Evolutionary conservation across 2,113 vertebrate genomes (phyloP).

Genomic region (Fulica atra): DNA sequence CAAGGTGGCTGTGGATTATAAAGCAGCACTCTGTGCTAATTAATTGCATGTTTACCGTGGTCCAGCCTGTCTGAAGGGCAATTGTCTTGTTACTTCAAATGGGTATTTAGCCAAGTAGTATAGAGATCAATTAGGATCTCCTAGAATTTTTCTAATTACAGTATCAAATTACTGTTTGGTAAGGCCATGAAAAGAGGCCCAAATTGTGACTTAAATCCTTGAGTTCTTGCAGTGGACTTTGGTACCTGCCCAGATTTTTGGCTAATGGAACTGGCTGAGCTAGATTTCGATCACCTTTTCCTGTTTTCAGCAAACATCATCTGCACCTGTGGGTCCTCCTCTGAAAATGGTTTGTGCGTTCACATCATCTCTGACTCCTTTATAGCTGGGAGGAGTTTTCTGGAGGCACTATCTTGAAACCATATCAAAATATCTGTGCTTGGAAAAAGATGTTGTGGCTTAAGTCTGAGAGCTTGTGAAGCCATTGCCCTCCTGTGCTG

Average conservation of each 20-base stretch:
- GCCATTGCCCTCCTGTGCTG: neutral
- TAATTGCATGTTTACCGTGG: neutral
- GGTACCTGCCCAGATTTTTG: neutral
- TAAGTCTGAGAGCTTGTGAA: neutral
- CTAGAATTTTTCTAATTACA: neutral
- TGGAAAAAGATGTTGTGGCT: neutral
- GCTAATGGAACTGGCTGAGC: neutral
- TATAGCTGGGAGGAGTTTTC: neutral
- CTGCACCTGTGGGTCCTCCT: neutral
- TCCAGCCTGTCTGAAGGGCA: neutral
- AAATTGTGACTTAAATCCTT: neutral
- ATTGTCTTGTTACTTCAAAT: neutral
- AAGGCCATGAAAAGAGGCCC: neutral
- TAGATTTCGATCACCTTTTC: neutral
- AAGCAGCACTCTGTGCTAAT: neutral
- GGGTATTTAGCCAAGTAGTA: neutral
- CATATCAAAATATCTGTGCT: neutral
- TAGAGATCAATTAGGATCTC: neutral
- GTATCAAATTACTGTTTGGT: neutral
- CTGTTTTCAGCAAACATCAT: neutral
- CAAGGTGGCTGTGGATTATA: neutral
- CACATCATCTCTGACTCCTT: neutral
- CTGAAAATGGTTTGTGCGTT: neutral
- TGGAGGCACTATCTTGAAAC: neutral
- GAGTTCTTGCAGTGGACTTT: neutral